phyloP scores from a whole-genome alignment of 2,113 vertebrate species.

The Heliornis fulica region DNA sequence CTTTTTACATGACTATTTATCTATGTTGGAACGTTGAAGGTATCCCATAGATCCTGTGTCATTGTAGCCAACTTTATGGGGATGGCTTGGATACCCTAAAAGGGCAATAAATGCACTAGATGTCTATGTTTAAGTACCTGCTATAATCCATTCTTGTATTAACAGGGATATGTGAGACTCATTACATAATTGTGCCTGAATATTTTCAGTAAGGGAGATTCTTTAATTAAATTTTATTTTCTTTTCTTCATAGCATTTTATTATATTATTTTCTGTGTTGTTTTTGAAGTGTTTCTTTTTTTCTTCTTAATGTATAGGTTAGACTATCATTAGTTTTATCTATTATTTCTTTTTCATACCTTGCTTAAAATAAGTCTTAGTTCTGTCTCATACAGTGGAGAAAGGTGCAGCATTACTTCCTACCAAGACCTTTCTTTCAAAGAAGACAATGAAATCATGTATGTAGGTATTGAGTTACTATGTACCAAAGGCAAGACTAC shows the following conservation, averaged over 20 bases:
- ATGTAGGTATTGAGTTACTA: background rate
- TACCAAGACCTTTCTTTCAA: background rate
- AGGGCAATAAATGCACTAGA: background rate
- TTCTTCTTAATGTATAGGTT: background rate
- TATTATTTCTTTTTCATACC: background rate
- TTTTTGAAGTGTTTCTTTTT: background rate
- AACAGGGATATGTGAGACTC: background rate
- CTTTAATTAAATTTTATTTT: background rate
- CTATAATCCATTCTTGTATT: background rate
- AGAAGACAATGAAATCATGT: background rate
- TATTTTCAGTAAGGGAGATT: background rate
- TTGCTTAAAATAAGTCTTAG: background rate
- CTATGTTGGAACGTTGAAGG: background rate
- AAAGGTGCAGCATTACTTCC: background rate
- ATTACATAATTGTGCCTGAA: background rate
- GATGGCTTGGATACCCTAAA: background rate
- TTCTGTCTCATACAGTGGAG: background rate
- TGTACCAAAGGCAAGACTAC: background rate
- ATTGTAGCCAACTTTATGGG: background rate
- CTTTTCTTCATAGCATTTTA: background rate
- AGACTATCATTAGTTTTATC: background rate
- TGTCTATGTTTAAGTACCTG: background rate
- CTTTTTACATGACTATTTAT: background rate
- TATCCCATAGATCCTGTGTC: background rate
- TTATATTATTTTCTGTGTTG: background rate